A percentile compares a stretch with the other conserved stretches of the same genome.
These are phyloP conservation scores for Microplitis deprimator DNA, from an alignment of 2,888 invertebrate genomes.

Conservation along the genomic window DNA sequence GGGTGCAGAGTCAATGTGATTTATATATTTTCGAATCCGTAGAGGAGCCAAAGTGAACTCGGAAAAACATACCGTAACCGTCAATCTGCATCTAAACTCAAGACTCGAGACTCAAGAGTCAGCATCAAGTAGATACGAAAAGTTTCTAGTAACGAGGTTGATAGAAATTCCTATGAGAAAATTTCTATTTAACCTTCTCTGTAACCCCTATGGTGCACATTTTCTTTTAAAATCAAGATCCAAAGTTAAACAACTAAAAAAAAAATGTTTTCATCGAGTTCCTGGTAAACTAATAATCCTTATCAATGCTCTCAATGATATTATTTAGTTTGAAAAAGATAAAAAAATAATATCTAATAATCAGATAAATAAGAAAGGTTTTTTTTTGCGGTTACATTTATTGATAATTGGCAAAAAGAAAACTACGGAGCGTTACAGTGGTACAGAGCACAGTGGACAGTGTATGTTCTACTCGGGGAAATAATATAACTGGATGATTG, in stretches of 20 bases:
- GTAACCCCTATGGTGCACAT: background rate
- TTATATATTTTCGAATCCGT: background rate
- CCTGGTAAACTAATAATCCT: background rate
- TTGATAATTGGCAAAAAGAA: background rate
- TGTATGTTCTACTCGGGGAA: constrained; percentile 2
- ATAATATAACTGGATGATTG: constrained; percentile 37
- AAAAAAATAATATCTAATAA: background rate
- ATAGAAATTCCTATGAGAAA: constrained; percentile 38
- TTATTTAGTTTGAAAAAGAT: background rate
- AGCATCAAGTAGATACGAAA: background rate
- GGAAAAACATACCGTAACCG: background rate
- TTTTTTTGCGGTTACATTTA: background rate
- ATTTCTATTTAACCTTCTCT: background rate
- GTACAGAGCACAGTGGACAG: background rate
- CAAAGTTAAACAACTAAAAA: background rate
- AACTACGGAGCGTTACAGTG: background rate
- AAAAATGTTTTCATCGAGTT: background rate
- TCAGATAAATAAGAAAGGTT: background rate
- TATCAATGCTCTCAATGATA: background rate
- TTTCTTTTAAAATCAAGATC: background rate
- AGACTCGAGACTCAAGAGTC: background rate
- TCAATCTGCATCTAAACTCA: background rate
- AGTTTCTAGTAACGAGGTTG: constrained; percentile 58
- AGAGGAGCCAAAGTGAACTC: background rate
- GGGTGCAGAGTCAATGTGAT: background rate